A percentile compares a stretch with the other conserved stretches of the same genome.
These are phyloP conservation scores for Mobula hypostoma DNA, from an alignment of 2,113 vertebrate species.

Conservation along the genomic window DNA sequence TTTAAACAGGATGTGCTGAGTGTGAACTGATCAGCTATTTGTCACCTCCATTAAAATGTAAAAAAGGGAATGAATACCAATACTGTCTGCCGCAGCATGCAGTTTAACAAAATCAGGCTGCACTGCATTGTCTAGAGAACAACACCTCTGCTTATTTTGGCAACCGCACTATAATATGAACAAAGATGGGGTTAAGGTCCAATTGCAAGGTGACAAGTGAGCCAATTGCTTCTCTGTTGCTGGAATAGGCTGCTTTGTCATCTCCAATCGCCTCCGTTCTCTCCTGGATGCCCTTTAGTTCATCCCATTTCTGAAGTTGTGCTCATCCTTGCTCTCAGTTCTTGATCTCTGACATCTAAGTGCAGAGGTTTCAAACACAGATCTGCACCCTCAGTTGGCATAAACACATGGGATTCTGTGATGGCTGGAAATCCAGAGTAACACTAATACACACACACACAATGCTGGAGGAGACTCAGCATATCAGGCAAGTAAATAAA, in stretches of 20 bases:
- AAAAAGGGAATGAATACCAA: slow-evolving; percentile 29
- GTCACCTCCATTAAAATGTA: neutral
- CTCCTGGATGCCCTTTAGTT: neutral
- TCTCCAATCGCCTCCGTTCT: neutral
- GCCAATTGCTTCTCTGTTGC: neutral
- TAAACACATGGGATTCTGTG: too few species aligned
- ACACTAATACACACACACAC: too few species aligned
- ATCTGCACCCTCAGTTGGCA: too few species aligned
- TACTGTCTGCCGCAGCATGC: neutral
- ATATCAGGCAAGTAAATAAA: too few species aligned
- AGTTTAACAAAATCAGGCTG: neutral
- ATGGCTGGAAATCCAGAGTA: too few species aligned
- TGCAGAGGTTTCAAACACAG: too few species aligned
- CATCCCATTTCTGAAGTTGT: neutral
- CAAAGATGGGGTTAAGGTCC: neutral
- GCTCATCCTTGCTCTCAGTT: too few species aligned
- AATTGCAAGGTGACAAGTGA: neutral
- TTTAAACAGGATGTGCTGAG: neutral
- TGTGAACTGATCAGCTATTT: neutral
- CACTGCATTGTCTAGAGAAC: neutral
- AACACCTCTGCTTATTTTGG: neutral
- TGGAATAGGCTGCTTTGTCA: neutral
- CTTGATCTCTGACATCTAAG: too few species aligned
- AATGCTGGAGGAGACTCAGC: too few species aligned
- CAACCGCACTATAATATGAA: neutral